Evolutionary conservation across 2,888 invertebrate species (phyloP), one percentile per base, ranked within the genome.

Genomic region (Acleris sparsana): DNA sequence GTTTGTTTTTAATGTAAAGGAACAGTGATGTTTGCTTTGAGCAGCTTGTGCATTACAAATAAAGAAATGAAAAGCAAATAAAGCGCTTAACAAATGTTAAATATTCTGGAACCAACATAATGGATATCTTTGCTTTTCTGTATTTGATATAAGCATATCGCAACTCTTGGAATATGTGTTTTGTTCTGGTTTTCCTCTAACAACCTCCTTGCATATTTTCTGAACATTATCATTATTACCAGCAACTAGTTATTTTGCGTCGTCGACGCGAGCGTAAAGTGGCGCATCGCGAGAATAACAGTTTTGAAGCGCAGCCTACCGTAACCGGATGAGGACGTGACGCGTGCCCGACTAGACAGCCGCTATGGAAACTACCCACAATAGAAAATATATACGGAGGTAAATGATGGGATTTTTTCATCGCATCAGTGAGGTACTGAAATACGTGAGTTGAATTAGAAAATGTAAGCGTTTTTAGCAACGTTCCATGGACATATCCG

Each of bases 281-380:
- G 69, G 70, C 72, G 71, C 56, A 70, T 56, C 63, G 62, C 63
- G 71, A 73, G 73, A 71, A 71, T 70, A 74, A 72, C 71, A 78
- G 78, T 76, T 79, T 75, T 77, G 79, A 76, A 79, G 76, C 75
- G 75, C 75, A 75, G 72, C 75, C 75, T 74, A 72, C 76, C 83
- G 87, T 85, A 84, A 78, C 81, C 78, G 82, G 82, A 85, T 75
- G 80, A 78, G 79, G 74, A 78, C 75, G 78, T 81, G 84, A 84
- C 84, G 82, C 79, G 79, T 79, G 79, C 76, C 76, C 75, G 74
- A 82, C 78, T 79, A 71, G 72, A 69, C 72, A 75, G 74, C 72
- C 70, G 70, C 72, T 33, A 46, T 53, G 53, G 58, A 60, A 53
- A 48, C 61, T 57, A 44, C 58, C 53, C 49, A 65, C 67, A 63